Conservation (phyloP, 2,888 invertebrate genomes). For the Pseudococcus longispinus region DNA sequence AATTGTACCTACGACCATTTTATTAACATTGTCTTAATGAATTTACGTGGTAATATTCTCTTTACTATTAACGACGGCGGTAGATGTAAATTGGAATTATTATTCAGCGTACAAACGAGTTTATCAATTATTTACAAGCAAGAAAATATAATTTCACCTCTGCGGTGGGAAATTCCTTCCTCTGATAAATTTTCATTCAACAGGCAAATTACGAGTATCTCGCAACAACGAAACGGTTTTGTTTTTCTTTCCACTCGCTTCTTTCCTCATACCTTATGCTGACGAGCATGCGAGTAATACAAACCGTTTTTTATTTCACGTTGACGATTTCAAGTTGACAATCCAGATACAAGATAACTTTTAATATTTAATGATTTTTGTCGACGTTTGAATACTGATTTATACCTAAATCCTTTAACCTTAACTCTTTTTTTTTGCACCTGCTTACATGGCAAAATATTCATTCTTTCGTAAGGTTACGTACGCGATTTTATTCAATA, state of each 20-base stretch:
- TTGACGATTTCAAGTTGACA: neutral
- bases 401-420: neutral
- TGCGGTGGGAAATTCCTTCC: neutral
- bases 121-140: constrained; percentile 47
- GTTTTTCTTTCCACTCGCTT: neutral
- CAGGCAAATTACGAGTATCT: constrained; percentile 42
- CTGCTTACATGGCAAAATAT: neutral
- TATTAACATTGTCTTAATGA: constrained; percentile 30
- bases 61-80: constrained; percentile 25
- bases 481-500: neutral
- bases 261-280: neutral
- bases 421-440: neutral
- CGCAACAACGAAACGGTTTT: neutral
- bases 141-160: constrained; percentile 37
- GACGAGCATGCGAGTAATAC: neutral
- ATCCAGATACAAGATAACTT: neutral
- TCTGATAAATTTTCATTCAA: constrained; percentile 26
- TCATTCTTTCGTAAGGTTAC: neutral
- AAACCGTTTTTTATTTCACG: neutral
- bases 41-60: constrained; percentile 46
- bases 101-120: constrained; percentile 27
- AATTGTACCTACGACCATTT: neutral
- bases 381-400: neutral
- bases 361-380: neutral
- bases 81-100: constrained; percentile 40